phyloP scores from a whole-genome alignment of 2,113 vertebrate genomes.

The Elgaria multicarinata region DNA sequence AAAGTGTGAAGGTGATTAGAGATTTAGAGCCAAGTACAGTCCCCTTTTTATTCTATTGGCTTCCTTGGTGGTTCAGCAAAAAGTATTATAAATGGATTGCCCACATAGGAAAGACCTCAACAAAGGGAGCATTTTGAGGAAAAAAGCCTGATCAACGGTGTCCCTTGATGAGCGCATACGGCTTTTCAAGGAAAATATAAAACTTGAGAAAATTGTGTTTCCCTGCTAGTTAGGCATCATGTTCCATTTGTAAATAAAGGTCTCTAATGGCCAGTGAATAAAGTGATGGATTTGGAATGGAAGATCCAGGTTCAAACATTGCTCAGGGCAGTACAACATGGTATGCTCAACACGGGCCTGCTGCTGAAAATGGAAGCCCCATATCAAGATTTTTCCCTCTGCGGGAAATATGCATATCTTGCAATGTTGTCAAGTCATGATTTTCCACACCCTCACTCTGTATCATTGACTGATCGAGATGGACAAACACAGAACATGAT shows the following conservation, averaged over 20 bases:
- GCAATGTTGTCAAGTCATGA: too few species aligned
- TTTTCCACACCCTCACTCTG: background rate
- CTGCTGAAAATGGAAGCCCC: background rate
- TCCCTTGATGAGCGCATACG: background rate
- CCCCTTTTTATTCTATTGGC: conserved; percentile 13
- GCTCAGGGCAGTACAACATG: background rate
- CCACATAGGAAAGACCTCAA: background rate
- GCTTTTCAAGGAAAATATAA: background rate
- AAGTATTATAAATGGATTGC: background rate
- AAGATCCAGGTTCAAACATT: background rate
- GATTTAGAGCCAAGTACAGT: conserved; percentile 17
- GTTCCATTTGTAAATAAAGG: background rate
- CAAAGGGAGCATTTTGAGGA: background rate
- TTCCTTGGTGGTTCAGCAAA: background rate
- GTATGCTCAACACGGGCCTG: background rate
- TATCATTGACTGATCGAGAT: background rate
- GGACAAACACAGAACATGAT: background rate
- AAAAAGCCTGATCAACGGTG: background rate
- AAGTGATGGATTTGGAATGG: background rate
- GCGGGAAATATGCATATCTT: background rate
- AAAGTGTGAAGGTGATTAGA: conserved; percentile 16
- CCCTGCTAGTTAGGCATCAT: background rate
- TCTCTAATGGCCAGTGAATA: background rate
- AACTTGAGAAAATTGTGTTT: background rate
- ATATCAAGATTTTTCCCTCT: background rate